Evolutionary conservation across 2,113 vertebrate genomes (phyloP).

Genomic region (Dicerorhinus sumatrensis): DNA sequence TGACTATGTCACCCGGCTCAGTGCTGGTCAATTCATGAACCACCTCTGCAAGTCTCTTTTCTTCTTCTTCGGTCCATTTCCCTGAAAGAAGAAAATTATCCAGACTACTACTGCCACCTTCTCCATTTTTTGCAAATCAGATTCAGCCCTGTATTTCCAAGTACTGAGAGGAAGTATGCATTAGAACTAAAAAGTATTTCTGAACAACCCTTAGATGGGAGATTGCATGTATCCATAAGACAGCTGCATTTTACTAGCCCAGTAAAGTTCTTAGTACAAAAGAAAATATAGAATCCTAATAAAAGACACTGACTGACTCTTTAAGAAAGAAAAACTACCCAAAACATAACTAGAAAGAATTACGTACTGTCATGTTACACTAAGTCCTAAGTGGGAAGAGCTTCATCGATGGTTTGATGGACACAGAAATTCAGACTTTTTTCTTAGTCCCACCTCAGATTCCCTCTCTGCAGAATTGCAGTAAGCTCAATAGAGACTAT

Average conservation of each 20-base stretch:
- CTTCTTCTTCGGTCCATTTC: conserved; percentile 99
- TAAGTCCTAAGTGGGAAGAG: neutral
- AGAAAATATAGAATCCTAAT: neutral
- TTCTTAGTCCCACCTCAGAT: neutral
- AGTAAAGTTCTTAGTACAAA: neutral
- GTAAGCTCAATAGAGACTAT: neutral
- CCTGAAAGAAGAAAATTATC: conserved; percentile 87
- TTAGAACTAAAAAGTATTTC: neutral
- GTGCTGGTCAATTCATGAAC: conserved; percentile 98
- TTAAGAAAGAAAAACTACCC: conserved; percentile 17
- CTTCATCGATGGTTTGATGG: neutral
- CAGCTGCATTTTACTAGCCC: neutral
- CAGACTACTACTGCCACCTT: conserved; percentile 41
- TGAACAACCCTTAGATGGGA: neutral
- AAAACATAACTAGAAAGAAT: neutral
- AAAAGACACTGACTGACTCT: neutral
- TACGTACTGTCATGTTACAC: neutral
- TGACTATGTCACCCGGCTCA: conserved; percentile 95
- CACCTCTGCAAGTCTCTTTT: conserved; percentile 95
- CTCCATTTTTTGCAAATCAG: neutral
- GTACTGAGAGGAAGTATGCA: neutral
- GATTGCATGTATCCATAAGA: neutral
- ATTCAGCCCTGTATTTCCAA: neutral
- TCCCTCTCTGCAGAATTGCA: neutral
- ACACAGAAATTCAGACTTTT: neutral